A percentile compares a stretch with the other conserved stretches of the same genome.
Conservation (phyloP, 2,797 vertebrate species). For the Smutsia gigantea region DNA sequence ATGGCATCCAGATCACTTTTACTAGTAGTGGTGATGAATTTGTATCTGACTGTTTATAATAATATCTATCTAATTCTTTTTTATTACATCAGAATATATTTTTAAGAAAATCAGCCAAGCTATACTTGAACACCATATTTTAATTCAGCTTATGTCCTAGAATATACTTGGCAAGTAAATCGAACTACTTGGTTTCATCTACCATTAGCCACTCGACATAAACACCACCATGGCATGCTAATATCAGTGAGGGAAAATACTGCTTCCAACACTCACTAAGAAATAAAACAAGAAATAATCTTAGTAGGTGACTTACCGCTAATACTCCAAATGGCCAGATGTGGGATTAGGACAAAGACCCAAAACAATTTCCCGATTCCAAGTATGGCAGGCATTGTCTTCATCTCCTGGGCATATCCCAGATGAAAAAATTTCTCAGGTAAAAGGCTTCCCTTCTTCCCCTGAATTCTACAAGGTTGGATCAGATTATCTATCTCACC, state of each 20-base stretch:
- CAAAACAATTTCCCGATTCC: background rate
- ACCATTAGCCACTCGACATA: background rate
- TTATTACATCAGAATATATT: background rate
- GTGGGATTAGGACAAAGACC: conserved; percentile 43
- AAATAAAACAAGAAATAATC: conserved; percentile 12
- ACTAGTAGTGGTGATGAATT: background rate
- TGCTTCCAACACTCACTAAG: background rate
- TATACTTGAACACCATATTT: background rate
- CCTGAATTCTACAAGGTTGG: background rate
- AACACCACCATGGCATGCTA: background rate
- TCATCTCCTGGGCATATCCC: conserved; percentile 8
- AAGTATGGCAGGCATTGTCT: conserved; percentile 31
- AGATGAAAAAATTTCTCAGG: background rate
- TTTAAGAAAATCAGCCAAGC: conserved; percentile 24
- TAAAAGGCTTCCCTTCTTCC: background rate
- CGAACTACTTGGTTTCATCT: background rate
- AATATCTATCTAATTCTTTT: background rate
- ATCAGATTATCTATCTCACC: background rate
- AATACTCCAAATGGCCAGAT: conserved; percentile 46
- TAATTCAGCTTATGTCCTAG: background rate
- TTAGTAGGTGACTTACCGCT: conserved; percentile 28
- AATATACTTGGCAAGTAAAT: background rate
- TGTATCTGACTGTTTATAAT: background rate
- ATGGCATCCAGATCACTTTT: background rate
- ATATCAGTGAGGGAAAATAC: background rate